Percentiles rank a stretch among this genome's conserved stretches.
phyloP scores from a whole-genome alignment of 2,113 vertebrate species.

The Bostrychus sinensis region DNA sequence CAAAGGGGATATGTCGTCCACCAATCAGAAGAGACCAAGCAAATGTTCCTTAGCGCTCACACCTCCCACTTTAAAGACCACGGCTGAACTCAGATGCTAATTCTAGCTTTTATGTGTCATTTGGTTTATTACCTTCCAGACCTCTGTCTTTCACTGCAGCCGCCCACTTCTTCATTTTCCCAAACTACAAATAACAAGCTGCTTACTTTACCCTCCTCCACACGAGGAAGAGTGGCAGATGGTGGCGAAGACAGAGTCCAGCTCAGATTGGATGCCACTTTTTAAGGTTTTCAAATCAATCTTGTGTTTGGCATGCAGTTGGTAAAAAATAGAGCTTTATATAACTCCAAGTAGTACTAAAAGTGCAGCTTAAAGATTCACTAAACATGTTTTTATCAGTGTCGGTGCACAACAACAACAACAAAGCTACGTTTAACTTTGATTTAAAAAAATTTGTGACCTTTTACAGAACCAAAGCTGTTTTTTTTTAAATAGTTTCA shows the following conservation, averaged over 20 bases:
- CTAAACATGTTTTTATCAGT: too few relatives aligned
- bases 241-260: conserved; percentile 13
- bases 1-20: not conserved
- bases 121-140: conserved; percentile 5
- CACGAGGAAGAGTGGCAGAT: conserved; percentile 20
- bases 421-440: too few relatives aligned
- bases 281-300: too few relatives aligned
- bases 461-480: too few relatives aligned
- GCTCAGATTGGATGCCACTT: conserved; percentile 2
- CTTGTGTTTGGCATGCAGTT: not conserved
- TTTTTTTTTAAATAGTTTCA: too few relatives aligned
- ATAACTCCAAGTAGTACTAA: not conserved
- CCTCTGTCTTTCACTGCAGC: conserved; percentile 8
- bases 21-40: conserved; percentile 27
- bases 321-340: not conserved
- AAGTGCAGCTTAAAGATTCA: too few relatives aligned
- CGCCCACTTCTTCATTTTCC: conserved; percentile 22
- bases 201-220: conserved; percentile 6
- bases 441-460: too few relatives aligned
- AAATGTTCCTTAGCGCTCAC: conserved; percentile 27
- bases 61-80: not conserved
- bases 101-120: conserved; percentile 11
- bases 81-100: not conserved
- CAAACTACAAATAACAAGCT: conserved; percentile 1
- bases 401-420: too few relatives aligned